A percentile compares a stretch with the other conserved stretches of the same genome.
Conservation (phyloP, 1,140 invertebrate species). For the Drosophila arizonae region DNA sequence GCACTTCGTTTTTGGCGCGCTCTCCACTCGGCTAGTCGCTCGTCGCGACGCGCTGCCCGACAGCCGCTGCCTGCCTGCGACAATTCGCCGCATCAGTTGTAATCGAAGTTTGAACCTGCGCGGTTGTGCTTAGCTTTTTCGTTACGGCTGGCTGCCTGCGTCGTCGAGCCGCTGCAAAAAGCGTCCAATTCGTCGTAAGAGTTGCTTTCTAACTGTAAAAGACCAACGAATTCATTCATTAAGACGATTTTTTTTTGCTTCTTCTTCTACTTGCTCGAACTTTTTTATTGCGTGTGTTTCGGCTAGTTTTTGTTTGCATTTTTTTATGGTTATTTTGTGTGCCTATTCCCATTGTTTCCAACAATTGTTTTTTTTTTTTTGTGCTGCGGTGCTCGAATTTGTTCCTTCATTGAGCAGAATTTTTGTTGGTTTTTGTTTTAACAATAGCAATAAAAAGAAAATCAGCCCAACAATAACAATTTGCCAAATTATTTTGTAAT, state of each 20-base stretch:
- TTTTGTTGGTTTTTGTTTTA: conserved; percentile 1
- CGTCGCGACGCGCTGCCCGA: neutral
- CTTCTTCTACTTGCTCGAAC: neutral
- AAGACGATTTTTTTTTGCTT: conserved; percentile 15
- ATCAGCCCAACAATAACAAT: conserved; percentile 12
- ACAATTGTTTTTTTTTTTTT: neutral
- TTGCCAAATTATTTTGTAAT: conserved; percentile 42
- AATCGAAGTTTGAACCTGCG: conserved; percentile 48
- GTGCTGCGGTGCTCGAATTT: conserved; percentile 6
- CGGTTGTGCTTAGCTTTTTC: conserved; percentile 40
- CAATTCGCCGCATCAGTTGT: conserved; percentile 65
- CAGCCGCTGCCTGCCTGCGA: conserved; percentile 16
- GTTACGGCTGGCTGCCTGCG: conserved; percentile 17
- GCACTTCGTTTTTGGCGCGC: conserved; percentile 49
- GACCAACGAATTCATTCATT: conserved; percentile 7
- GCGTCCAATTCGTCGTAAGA: conserved; percentile 16
- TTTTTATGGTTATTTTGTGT: neutral
- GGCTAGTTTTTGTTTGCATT: neutral
- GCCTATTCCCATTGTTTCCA: neutral
- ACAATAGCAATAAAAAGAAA: neutral
- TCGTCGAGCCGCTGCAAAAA: conserved; percentile 11
- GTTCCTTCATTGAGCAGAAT: neutral
- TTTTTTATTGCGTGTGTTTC: conserved; percentile 5
- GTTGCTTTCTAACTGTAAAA: neutral
- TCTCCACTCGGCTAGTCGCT: conserved; percentile 21